phyloP scores from a whole-genome alignment of 2,113 vertebrate genomes.

The Meriones unguiculatus region DNA sequence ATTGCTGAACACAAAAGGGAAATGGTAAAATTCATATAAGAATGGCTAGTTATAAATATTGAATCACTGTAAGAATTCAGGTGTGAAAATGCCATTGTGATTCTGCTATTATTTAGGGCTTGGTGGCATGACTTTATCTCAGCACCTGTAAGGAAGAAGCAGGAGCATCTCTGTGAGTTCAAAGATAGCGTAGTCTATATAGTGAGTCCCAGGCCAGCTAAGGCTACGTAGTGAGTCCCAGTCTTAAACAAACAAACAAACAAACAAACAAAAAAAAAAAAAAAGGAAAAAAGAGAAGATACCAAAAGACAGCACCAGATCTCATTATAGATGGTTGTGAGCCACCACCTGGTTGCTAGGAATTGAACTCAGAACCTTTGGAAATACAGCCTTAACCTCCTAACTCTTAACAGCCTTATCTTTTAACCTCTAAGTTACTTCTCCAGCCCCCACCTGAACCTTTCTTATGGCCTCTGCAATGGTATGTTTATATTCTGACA shows the following conservation, averaged over 20 bases:
- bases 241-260: neutral
- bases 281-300: too few species aligned
- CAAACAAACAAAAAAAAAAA: neutral
- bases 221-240: neutral
- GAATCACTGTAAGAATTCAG: neutral
- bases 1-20: neutral
- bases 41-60: neutral
- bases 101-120: neutral
- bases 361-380: too few species aligned
- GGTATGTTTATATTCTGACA: neutral
- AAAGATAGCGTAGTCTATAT: neutral
- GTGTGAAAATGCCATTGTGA: neutral
- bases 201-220: neutral
- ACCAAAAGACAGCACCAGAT: too few species aligned
- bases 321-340: too few species aligned
- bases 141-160: neutral
- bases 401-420: too few species aligned
- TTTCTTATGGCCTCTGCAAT: constrained; percentile 14
- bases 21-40: neutral
- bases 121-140: neutral
- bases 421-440: too few species aligned
- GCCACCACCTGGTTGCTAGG: too few species aligned
- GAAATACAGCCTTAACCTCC: too few species aligned
- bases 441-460: neutral
- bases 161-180: neutral